Conservation (phyloP, 2,888 invertebrate genomes). For the Philonicus albiceps region DNA sequence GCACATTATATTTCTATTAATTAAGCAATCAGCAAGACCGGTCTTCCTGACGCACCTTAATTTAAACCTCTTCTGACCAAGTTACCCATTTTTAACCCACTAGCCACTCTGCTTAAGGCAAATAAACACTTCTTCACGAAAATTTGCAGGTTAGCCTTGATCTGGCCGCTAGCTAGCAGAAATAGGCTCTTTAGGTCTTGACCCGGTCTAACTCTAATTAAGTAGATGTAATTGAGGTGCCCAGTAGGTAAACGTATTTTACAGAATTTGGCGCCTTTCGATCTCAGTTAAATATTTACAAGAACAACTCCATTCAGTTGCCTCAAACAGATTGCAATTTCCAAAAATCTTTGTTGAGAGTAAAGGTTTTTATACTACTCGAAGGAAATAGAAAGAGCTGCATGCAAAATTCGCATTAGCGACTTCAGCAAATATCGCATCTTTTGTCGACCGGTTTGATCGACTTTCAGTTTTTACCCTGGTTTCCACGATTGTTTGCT, state of each 20-base stretch:
- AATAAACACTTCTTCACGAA: slow-evolving; percentile 14
- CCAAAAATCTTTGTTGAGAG: not conserved
- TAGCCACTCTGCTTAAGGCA: not conserved
- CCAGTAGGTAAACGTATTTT: not conserved
- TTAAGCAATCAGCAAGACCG: not conserved
- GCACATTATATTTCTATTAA: not conserved
- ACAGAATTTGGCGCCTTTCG: not conserved
- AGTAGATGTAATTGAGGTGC: not conserved
- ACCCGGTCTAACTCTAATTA: not conserved
- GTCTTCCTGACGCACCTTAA: not conserved
- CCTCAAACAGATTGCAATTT: not conserved
- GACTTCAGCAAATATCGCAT: not conserved
- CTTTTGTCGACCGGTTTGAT: not conserved
- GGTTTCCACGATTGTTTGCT: not conserved
- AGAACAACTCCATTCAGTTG: not conserved
- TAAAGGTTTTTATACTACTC: not conserved
- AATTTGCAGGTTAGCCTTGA: slow-evolving; percentile 20
- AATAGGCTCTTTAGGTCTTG: not conserved
- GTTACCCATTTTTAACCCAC: slow-evolving; percentile 1
- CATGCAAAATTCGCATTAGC: not conserved
- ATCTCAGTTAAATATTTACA: not conserved
- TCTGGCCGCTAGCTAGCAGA: not conserved
- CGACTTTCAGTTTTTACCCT: slow-evolving; percentile 1
- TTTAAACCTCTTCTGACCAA: not conserved
- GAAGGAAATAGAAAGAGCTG: not conserved